phyloP scores from a whole-genome alignment of 92 coral and sea anemone species.

The Paragorgia papillata region DNA sequence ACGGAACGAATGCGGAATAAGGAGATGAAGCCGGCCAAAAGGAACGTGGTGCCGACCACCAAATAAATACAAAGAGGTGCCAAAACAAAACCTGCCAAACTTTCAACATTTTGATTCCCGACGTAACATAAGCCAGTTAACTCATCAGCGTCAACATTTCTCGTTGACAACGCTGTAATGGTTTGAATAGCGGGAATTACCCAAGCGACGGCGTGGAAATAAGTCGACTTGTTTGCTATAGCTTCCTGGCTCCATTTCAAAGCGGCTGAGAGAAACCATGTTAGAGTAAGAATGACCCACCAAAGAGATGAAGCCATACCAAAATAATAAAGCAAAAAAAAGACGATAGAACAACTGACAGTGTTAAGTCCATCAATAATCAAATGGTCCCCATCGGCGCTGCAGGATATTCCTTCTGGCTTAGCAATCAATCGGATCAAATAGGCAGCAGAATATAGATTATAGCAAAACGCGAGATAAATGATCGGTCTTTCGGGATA shows the following conservation, averaged over 20 bases:
- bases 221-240: conserved; percentile 86
- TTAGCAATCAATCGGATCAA: conserved; percentile 81
- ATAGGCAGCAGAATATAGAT: conserved; percentile 83
- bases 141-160: conserved; percentile 95
- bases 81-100: conserved; percentile 81
- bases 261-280: conserved; percentile 97
- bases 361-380: conserved; percentile 88
- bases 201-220: conserved; percentile 92
- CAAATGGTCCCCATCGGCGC: conserved; percentile 63
- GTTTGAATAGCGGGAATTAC: conserved; percentile 96
- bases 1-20: conserved; percentile 95
- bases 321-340: conserved; percentile 89
- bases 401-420: conserved; percentile 78
- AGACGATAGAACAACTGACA: conserved; percentile 96
- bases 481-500: conserved; percentile 98
- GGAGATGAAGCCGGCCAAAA: conserved; percentile 88
- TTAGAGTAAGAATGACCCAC: conserved; percentile 95
- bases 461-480: conserved; percentile 88
- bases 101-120: conserved; percentile 71
- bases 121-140: conserved; percentile 90
- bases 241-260: conserved; percentile 99
- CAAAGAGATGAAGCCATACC: conserved; percentile 99
- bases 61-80: conserved; percentile 88
- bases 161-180: conserved; percentile 79
- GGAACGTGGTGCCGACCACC: conserved; percentile 80